phyloP scores from a whole-genome alignment of 1,140 invertebrate genomes.

The Leptinotarsa defecta region DNA sequence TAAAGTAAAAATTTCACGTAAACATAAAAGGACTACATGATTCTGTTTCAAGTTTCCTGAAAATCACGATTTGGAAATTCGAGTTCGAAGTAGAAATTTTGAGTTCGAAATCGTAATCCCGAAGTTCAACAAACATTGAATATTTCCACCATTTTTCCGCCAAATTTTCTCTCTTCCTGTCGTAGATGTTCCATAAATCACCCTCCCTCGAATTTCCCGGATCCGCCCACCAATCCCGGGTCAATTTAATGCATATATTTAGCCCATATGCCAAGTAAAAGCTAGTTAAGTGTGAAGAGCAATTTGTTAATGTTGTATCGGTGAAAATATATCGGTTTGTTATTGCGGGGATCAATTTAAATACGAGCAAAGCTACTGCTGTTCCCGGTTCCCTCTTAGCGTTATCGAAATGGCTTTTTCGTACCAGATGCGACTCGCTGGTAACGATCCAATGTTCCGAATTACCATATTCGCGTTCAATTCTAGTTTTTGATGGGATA shows the following conservation, averaged over 20 bases:
- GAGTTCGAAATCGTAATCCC: too few relatives aligned
- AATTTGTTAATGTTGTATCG: constrained; percentile 53
- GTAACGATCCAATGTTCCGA: constrained; percentile 42
- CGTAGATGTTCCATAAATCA: constrained; percentile 1
- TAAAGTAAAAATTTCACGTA: too few relatives aligned
- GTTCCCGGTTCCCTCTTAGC: constrained; percentile 34
- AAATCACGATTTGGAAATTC: too few relatives aligned
- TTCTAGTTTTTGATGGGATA: constrained; percentile 32
- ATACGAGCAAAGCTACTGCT: constrained; percentile 32
- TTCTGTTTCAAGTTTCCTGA: too few relatives aligned
- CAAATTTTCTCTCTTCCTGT: neutral
- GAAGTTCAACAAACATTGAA: too few relatives aligned
- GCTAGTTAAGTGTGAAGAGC: constrained; percentile 51
- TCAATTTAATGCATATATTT: constrained; percentile 53
- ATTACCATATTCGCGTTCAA: constrained; percentile 36
- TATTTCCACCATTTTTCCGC: too few relatives aligned
- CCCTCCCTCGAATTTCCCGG: constrained; percentile 10
- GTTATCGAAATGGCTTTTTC: constrained; percentile 37
- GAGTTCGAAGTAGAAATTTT: too few relatives aligned
- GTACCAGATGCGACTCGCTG: constrained; percentile 42
- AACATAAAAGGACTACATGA: too few relatives aligned
- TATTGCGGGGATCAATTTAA: constrained; percentile 49
- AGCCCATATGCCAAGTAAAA: constrained; percentile 50
- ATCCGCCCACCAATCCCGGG: constrained; percentile 47
- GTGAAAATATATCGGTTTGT: constrained; percentile 49